Base-by-base conservation (phyloP, 2,797 vertebrate genomes). In the Silurus lanzhouensis region DNA sequence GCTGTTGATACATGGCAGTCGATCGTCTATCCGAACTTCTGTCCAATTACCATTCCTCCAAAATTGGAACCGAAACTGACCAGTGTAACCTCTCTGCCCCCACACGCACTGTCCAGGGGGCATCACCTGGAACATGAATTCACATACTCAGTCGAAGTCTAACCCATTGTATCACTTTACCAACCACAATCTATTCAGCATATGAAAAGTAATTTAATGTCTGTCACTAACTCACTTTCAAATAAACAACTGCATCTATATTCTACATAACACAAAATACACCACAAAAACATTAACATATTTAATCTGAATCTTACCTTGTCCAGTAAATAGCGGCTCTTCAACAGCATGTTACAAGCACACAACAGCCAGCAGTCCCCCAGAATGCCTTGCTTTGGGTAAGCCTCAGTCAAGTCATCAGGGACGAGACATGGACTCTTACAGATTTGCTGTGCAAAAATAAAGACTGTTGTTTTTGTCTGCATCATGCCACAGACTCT, bases 331-430 rank as follows among this genome's bases (percentile, higher is more conserved):
- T 94, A 94, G 84, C 91, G 95, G 88, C 92, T 97, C 90, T 96
- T 97, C 88, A 97, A 94, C 88, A 99, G 93, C 88, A 96, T 94
- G 0, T 95, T 95, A 61, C 97, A 98, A 25, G 98, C 98, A 85
- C 97, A 99, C 38, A 99, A 95, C 87, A 99, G 97, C 98, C 98
- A 99, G 92, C 98, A 99, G 82, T 99, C 98, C 85, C 98, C 98
- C 90, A 99, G 91, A 86, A 98, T 93, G 44, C 98, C 98, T 92
- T 99, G 98, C 89, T 97, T 98, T 25, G 97, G 96, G 86, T 97
- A 95, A 77, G 94, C 95, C 84, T 96, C 92, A 86, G 91, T 92
- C 0, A 90, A 91, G 87, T 92, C 89, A 83, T 93, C 93, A 44
- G 97, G 94, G 89, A 98, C 96, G 22, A 99, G 94, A 38, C 88